Evolutionary conservation across 2,888 invertebrate species (phyloP).

Genomic region (Eustalomyia histrio): DNA sequence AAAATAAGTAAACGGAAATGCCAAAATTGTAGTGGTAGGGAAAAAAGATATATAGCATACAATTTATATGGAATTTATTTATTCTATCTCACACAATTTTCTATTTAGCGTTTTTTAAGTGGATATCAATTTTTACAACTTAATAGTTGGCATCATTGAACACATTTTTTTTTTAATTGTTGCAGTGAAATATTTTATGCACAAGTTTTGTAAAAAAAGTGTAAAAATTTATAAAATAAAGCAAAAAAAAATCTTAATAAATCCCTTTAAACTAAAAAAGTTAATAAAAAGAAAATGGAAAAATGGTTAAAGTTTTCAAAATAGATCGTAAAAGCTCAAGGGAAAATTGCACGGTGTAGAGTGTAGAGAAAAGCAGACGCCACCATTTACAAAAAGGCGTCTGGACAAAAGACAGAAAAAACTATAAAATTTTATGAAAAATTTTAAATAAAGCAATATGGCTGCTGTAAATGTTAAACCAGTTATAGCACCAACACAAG

Average conservation of each 20-base stretch:
- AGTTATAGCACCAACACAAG: conserved; percentile 37
- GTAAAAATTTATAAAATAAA: background rate
- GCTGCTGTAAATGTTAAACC: conserved; percentile 56
- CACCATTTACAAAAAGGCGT: conserved; percentile 17
- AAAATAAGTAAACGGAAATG: no score
- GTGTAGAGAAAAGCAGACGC: conserved; percentile 39
- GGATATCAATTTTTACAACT: no score
- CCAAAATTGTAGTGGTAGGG: no score
- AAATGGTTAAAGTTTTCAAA: background rate
- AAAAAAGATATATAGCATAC: no score
- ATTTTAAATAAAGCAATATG: conserved; percentile 27
- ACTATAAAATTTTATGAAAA: conserved; percentile 1
- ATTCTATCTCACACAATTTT: no score
- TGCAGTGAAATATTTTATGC: background rate
- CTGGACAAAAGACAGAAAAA: background rate
- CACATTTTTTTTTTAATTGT: no score
- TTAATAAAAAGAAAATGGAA: background rate
- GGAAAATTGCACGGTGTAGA: conserved; percentile 2
- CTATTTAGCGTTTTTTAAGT: no score
- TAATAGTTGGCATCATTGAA: no score
- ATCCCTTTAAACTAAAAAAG: background rate
- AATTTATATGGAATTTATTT: no score
- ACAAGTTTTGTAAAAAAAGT: conserved; percentile 1
- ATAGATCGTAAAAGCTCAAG: no score
- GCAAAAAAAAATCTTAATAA: background rate